These are phyloP conservation scores for Aegotheles bennettii DNA, from an alignment of 2,113 vertebrate genomes.

Conservation along the genomic window DNA sequence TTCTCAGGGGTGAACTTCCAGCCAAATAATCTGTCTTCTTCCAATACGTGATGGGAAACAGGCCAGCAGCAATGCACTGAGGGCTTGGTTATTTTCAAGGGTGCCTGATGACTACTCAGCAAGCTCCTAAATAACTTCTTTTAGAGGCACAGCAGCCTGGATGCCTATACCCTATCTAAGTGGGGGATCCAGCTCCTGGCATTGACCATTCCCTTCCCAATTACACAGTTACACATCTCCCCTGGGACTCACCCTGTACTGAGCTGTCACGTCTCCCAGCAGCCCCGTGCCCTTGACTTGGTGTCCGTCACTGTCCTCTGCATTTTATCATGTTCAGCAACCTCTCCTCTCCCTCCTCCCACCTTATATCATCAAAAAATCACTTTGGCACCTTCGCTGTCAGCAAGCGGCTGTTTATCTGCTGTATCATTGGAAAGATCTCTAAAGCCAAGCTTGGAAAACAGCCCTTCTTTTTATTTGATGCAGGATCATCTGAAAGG, in stretches of 20 bases:
- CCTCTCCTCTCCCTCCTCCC: constrained; percentile 13
- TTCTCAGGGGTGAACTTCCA: neutral
- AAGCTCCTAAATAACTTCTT: neutral
- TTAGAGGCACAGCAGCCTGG: neutral
- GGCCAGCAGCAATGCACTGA: neutral
- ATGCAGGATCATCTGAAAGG: constrained; percentile 68
- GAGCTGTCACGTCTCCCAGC: neutral
- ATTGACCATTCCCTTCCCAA: neutral
- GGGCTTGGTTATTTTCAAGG: neutral
- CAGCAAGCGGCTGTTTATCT: constrained; percentile 62
- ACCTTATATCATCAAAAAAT: constrained; percentile 66
- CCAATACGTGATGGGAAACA: neutral
- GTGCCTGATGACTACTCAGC: neutral
- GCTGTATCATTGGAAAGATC: constrained; percentile 52
- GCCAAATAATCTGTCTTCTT: neutral
- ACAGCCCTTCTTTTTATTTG: constrained; percentile 61
- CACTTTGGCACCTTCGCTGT: constrained; percentile 62
- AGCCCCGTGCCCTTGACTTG: neutral
- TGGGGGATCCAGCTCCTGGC: neutral
- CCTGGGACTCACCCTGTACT: neutral
- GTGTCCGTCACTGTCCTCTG: neutral
- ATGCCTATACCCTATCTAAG: neutral
- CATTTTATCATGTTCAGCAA: constrained; percentile 51
- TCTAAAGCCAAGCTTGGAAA: constrained; percentile 67
- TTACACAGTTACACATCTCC: neutral